A percentile compares a stretch with the other conserved stretches of the same genome.
Evolutionary conservation across 1,140 invertebrate genomes (phyloP).

Genomic region (Planococcus citri): DNA sequence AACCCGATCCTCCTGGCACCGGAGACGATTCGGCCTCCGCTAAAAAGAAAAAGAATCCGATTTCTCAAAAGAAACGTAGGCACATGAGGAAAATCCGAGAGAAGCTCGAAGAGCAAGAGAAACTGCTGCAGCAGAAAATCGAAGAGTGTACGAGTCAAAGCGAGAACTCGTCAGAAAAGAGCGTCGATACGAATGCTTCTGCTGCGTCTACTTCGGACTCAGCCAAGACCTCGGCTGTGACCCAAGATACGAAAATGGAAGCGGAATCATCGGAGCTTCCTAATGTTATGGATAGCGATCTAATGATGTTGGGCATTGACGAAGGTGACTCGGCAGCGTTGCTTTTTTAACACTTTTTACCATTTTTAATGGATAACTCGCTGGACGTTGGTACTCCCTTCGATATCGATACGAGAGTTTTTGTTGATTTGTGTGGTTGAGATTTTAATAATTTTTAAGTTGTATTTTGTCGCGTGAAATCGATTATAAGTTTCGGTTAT

Average conservation of each 20-base stretch:
- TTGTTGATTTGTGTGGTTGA: too few species aligned
- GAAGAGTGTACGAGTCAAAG: neutral
- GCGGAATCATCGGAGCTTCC: neutral
- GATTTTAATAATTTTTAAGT: too few species aligned
- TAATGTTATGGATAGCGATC: neutral
- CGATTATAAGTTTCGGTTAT: too few species aligned
- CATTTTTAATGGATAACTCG: too few species aligned
- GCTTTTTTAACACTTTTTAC: constrained; percentile 28
- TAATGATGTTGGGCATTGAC: neutral
- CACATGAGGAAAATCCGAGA: neutral
- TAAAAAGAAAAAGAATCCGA: constrained; percentile 11
- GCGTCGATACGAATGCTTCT: too few species aligned
- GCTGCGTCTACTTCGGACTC: too few species aligned
- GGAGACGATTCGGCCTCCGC: neutral
- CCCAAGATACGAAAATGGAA: neutral
- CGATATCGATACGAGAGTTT: too few species aligned
- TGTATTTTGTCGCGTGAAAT: too few species aligned
- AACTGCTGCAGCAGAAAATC: neutral
- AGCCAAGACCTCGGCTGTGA: neutral
- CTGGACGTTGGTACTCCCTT: too few species aligned
- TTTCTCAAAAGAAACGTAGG: constrained; percentile 10
- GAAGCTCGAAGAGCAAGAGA: neutral
- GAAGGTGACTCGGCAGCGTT: constrained; percentile 6
- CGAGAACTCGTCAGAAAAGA: neutral
- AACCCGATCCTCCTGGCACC: neutral